These are phyloP conservation scores for Porites lutea DNA, from an alignment of 64 coral and sea anemone genomes.

Conservation along the genomic window DNA sequence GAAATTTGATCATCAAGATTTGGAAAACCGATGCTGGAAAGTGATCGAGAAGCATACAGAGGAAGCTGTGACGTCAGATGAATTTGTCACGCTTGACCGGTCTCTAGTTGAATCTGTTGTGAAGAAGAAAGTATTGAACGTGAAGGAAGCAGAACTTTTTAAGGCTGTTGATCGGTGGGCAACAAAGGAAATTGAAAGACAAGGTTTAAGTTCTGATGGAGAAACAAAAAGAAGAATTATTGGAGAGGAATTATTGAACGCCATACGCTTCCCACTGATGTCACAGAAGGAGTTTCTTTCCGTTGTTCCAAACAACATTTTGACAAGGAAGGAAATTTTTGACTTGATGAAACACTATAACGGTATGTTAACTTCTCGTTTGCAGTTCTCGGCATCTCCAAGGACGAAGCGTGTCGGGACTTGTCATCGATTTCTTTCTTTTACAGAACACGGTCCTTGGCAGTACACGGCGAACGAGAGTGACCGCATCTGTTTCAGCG, in stretches of 20 bases:
- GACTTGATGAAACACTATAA: slow-evolving; percentile 17
- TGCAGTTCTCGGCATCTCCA: neutral
- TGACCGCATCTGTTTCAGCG: slow-evolving; percentile 1
- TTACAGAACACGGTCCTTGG: neutral
- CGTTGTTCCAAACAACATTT: slow-evolving; percentile 10
- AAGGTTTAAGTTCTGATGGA: neutral
- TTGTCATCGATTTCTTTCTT: neutral
- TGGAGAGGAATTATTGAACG: neutral
- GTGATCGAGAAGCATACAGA: slow-evolving; percentile 19
- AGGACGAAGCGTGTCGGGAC: no score
- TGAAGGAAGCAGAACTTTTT: slow-evolving; percentile 14
- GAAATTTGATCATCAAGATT: slow-evolving; percentile 28
- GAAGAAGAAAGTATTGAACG: neutral
- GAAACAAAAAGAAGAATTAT: neutral
- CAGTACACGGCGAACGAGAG: neutral
- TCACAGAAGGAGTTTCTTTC: slow-evolving; percentile 25
- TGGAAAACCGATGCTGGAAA: slow-evolving; percentile 25
- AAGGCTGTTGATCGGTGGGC: slow-evolving; percentile 38
- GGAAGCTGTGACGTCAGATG: slow-evolving; percentile 6
- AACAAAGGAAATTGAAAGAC: neutral
- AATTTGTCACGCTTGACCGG: neutral
- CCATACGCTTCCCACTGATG: slow-evolving; percentile 41
- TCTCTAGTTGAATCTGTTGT: neutral
- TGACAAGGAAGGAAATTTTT: slow-evolving; percentile 20
- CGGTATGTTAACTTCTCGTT: neutral